Conservation (phyloP, 2,113 vertebrate genomes). For the Gobiocypris rarus region DNA sequence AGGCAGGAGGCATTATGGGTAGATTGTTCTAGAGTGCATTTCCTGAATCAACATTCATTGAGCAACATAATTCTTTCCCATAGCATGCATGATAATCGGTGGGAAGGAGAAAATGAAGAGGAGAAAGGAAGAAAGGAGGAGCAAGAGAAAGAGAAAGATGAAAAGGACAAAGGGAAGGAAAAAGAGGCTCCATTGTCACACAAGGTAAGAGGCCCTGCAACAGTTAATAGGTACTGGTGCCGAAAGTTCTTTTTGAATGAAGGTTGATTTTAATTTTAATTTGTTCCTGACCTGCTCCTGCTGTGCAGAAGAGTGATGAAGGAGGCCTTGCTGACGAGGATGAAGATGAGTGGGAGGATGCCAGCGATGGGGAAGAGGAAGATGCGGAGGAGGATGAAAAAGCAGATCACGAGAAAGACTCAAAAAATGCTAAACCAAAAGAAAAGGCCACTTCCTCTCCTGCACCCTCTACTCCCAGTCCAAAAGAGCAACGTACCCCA, state of each 20-base stretch:
- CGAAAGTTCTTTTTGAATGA: constrained; percentile 1
- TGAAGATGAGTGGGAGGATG: constrained; percentile 73
- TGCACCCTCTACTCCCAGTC: constrained; percentile 57
- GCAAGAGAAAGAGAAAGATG: constrained; percentile 29
- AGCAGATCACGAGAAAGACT: constrained; percentile 56
- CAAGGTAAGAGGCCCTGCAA: constrained; percentile 59
- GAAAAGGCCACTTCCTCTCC: constrained; percentile 50
- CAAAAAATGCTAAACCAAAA: constrained; percentile 53
- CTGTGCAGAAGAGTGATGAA: constrained; percentile 67
- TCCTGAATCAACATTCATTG: neutral
- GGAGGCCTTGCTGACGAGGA: constrained; percentile 66
- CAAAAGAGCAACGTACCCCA: constrained; percentile 71
- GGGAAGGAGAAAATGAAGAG: constrained; percentile 78
- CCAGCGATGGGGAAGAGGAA: constrained; percentile 64
- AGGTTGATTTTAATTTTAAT: constrained; percentile 1
- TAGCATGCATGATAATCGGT: constrained; percentile 93
- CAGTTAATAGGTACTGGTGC: neutral
- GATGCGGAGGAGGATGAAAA: constrained; percentile 56
- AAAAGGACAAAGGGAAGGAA: constrained; percentile 47
- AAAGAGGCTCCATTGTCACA: constrained; percentile 43
- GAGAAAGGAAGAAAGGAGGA: constrained; percentile 63
- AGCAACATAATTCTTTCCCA: neutral
- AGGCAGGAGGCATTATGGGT: neutral
- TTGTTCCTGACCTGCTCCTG: constrained; percentile 51
- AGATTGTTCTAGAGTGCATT: neutral